Conservation (phyloP, 1,140 invertebrate genomes). For the Drosophila nigrodunni region DNA sequence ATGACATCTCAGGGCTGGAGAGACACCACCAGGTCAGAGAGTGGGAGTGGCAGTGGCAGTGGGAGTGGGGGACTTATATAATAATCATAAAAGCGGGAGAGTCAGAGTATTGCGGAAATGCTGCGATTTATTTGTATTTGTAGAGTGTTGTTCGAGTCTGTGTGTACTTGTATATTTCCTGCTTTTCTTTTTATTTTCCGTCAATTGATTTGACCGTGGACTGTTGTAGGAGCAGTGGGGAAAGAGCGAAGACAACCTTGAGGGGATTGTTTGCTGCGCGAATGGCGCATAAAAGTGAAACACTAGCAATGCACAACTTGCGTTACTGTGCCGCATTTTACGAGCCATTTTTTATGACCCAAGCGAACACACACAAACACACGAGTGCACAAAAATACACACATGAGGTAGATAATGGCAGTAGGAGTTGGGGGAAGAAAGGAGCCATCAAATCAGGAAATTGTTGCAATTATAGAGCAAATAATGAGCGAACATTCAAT, state of each 20-base stretch:
- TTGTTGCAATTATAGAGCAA: conserved; percentile 74
- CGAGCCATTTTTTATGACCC: conserved; percentile 61
- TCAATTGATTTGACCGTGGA: conserved; percentile 76
- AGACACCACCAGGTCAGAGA: neutral
- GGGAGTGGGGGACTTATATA: conserved; percentile 65
- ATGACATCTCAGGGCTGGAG: conserved; percentile 55
- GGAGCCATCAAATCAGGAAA: conserved; percentile 64
- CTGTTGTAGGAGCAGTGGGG: conserved; percentile 5
- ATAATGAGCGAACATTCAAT: conserved; percentile 67
- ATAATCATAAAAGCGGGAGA: conserved; percentile 78
- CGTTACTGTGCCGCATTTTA: conserved; percentile 61
- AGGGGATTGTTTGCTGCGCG: conserved; percentile 59
- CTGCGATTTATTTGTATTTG: conserved; percentile 81
- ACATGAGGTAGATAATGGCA: conserved; percentile 29
- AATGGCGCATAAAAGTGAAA: conserved; percentile 70
- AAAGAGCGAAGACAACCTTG: neutral
- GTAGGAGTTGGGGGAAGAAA: neutral
- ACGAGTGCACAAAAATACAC: neutral
- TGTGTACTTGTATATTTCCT: conserved; percentile 26
- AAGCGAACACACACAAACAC: conserved; percentile 9
- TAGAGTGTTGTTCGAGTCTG: conserved; percentile 47
- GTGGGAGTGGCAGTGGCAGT: too few relatives aligned
- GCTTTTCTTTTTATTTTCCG: conserved; percentile 65
- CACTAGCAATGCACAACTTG: conserved; percentile 55
- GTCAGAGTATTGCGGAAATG: conserved; percentile 76